Conservation (phyloP, 2,113 vertebrate species). For the Hypocryptadius cinnamomeus region DNA sequence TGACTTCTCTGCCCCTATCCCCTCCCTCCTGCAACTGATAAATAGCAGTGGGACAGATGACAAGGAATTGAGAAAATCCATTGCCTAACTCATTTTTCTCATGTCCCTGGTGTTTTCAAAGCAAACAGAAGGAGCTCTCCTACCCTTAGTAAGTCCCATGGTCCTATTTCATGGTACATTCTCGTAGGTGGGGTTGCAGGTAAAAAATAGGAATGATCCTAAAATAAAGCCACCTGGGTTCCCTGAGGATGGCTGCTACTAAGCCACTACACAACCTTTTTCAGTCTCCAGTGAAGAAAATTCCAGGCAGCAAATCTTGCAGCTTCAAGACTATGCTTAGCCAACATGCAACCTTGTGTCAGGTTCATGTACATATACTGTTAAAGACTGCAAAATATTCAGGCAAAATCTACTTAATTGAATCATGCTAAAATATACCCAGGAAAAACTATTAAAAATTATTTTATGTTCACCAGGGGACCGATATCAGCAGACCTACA, state of each 20-base stretch:
- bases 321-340: background rate
- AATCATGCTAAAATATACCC: background rate
- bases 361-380: background rate
- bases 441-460: background rate
- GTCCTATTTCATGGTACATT: fast-evolving
- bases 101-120: background rate
- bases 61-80: background rate
- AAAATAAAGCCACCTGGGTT: background rate
- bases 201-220: background rate
- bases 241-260: background rate
- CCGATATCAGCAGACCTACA: background rate
- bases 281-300: background rate
- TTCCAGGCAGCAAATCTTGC: background rate
- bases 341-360: background rate
- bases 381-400: background rate
- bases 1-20: background rate
- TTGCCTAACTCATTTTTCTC: background rate
- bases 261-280: background rate
- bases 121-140: background rate
- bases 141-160: background rate
- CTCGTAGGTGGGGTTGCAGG: background rate
- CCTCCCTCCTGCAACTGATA: background rate
- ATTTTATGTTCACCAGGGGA: background rate
- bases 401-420: background rate
- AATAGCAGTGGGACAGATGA: background rate